Base-by-base conservation (phyloP, 2,797 vertebrate species). In the Lacerta bilineata region DNA sequence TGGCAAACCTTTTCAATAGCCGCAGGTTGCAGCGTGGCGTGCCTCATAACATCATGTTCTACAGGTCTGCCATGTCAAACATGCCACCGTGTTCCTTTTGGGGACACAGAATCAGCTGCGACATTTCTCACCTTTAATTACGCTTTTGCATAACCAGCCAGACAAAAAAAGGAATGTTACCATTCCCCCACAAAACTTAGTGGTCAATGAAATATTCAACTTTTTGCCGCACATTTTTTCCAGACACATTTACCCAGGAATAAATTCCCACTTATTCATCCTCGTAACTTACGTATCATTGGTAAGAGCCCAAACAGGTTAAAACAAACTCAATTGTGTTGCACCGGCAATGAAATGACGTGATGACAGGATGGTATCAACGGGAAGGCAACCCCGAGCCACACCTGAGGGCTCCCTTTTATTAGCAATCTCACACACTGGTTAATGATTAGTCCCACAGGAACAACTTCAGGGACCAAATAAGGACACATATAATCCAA, bases 71-170 rank as follows among this genome's bases (percentile, higher is more conserved):
- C 50, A 25, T 85, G 85, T 75, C 69, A 83, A 66, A 15, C 43
- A 61, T 18, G 20, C 18, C 71, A 50, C 36, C 1, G 4, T 68
- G 50, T 75, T 85, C 79, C 75, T 29, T 86, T 82, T 10, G 29
- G 50, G 17, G 41, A n/a, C 7, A 41, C 71, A 78, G 66, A 84
- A 69, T 61, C 8, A 81, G 43, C 61, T 83, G 90, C 80, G 36
- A 72, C 29, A 87, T 80, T 89, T 93, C 23, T 88, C 50, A 69
- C 61, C 83, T 88, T 82, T 90, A 86, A 88, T 83, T 91, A 78
- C 8, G 20, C 90, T 25, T 81, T 33, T 91, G 83, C 50, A 93
- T 91, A 94, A 69, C 15, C 17, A 25, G 82, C 39, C 71, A 87
- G 76, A 79, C 84, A 82, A 87, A 0, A 0, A 33, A 36, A 77